These are phyloP conservation scores for Microctenopoma stevenorrisi DNA, from an alignment of 2,797 vertebrate genomes.

Conservation along the genomic window DNA sequence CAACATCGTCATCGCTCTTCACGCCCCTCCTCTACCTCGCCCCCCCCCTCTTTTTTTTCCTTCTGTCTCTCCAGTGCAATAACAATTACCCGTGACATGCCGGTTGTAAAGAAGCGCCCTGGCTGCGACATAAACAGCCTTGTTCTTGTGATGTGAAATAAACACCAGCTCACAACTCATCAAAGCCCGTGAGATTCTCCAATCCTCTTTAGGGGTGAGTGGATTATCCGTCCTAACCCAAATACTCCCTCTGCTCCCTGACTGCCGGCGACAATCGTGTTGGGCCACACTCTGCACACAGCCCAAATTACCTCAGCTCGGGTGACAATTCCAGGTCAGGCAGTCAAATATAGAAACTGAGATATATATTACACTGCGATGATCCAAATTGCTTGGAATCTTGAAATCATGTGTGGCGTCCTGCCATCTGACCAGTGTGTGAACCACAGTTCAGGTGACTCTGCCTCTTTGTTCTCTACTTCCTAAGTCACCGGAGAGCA, in stretches of 20 bases:
- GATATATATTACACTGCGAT: not conserved
- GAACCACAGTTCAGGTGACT: slow-evolving; percentile 17
- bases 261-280: slow-evolving; percentile 52
- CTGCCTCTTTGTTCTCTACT: not conserved
- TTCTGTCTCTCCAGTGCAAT: slow-evolving; percentile 10
- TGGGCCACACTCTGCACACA: slow-evolving; percentile 42
- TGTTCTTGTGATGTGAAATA: slow-evolving; percentile 74
- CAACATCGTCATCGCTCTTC: slow-evolving; percentile 32
- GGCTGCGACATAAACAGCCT: slow-evolving; percentile 60
- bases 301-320: slow-evolving; percentile 48
- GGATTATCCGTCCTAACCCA: slow-evolving; percentile 83
- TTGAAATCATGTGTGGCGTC: not conserved
- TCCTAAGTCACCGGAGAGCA: slow-evolving; percentile 19
- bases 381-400: slow-evolving; percentile 4
- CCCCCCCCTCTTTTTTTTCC: not conserved
- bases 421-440: not conserved
- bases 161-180: slow-evolving; percentile 79
- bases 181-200: slow-evolving; percentile 76
- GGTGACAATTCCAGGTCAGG: slow-evolving; percentile 46
- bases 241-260: slow-evolving; percentile 71
- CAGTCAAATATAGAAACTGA: slow-evolving; percentile 11
- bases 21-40: slow-evolving; percentile 6
- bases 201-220: slow-evolving; percentile 83
- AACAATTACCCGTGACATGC: slow-evolving; percentile 46
- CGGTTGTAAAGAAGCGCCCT: slow-evolving; percentile 26